Percentiles rank a stretch among this genome's conserved stretches.
Conservation (phyloP, 2,888 invertebrate genomes). For the Nemapogon koenigi region DNA sequence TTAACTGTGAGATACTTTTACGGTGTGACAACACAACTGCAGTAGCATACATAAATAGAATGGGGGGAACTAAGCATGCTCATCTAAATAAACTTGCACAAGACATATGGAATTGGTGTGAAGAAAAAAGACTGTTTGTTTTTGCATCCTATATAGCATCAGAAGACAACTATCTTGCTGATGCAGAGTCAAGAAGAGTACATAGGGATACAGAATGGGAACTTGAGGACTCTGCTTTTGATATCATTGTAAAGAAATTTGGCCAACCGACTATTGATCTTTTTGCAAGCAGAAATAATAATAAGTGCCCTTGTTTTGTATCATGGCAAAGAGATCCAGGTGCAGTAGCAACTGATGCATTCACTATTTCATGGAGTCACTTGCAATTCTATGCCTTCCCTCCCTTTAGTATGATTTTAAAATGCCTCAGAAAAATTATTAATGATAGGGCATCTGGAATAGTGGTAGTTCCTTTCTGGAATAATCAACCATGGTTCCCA, state of each 20-base stretch:
- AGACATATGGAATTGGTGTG: conserved; percentile 10
- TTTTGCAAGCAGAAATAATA: not conserved
- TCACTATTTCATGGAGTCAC: conserved; percentile 12
- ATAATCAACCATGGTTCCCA: conserved; percentile 3
- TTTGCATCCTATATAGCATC: too few species aligned
- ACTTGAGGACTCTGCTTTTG: too few species aligned
- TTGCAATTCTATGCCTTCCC: conserved; percentile 15
- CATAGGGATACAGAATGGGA: too few species aligned
- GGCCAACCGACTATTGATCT: not conserved
- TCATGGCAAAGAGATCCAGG: conserved; percentile 13
- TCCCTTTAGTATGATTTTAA: conserved; percentile 12
- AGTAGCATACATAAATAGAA: conserved; percentile 13
- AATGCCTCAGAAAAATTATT: conserved; percentile 10
- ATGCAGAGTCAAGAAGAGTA: too few species aligned
- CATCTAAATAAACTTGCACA: conserved; percentile 1
- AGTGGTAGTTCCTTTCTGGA: conserved; percentile 11
- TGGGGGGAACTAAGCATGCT: conserved; percentile 8
- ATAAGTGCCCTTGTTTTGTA: not conserved
- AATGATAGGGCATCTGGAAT: conserved; percentile 9
- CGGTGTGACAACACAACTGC: conserved; percentile 18
- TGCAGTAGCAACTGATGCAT: conserved; percentile 13
- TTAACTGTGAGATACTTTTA: conserved; percentile 11
- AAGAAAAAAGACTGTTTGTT: too few species aligned
- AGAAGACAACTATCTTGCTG: too few species aligned
- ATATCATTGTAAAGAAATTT: too few species aligned